Conservation (phyloP, 2,113 vertebrate genomes). For the Lethenteron camtschaticum region DNA sequence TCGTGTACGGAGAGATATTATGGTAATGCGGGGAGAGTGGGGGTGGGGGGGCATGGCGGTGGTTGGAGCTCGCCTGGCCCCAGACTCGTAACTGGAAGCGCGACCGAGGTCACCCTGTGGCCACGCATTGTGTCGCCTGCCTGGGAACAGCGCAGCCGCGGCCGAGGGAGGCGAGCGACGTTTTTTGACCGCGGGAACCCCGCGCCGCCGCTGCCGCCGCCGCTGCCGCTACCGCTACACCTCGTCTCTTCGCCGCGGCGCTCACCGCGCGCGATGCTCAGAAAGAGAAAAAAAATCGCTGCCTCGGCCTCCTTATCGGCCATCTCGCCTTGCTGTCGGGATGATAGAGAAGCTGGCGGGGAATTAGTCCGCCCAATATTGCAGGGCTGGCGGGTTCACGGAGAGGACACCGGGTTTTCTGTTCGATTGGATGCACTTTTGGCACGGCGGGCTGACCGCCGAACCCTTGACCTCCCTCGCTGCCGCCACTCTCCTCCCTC, state of each 20-base stretch:
- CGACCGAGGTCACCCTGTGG: conserved; percentile 1
- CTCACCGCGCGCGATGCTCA: neutral
- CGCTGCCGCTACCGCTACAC: neutral
- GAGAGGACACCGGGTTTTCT: conserved; percentile 2
- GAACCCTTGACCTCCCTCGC: conserved; percentile 5
- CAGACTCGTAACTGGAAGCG: neutral
- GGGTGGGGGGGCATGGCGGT: too few species aligned
- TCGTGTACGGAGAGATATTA: too few species aligned
- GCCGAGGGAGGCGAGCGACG: neutral
- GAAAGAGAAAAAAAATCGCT: neutral
- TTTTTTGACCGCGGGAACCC: neutral
- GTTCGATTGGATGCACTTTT: conserved; percentile 5
- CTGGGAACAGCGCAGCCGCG: conserved; percentile 1
- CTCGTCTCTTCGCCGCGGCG: neutral
- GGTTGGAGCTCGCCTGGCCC: neutral
- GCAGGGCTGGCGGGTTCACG: neutral
- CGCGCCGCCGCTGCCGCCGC: neutral
- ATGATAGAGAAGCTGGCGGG: conserved; percentile 6
- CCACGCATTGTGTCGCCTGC: neutral
- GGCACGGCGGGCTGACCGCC: conserved; percentile 4
- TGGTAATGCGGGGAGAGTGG: too few species aligned
- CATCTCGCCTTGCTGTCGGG: neutral
- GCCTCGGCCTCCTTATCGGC: neutral
- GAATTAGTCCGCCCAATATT: neutral
- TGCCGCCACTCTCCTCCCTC: neutral